phyloP scores from a whole-genome alignment of 2,888 invertebrate genomes.

The Poecilus cupreus region DNA sequence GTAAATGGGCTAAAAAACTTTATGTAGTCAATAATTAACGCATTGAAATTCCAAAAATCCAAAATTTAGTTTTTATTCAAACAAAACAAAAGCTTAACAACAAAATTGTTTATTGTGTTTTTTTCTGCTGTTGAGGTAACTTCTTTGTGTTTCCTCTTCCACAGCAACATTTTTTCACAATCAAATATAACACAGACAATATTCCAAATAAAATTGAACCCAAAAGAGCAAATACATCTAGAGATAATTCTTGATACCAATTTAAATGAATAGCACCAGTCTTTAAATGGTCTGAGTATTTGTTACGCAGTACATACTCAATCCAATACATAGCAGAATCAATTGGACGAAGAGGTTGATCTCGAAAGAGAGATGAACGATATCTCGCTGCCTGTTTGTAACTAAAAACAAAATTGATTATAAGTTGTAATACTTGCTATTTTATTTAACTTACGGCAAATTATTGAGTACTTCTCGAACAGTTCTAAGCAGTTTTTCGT shows the following conservation, averaged over 20 bases:
- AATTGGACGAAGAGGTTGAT: constrained; percentile 35
- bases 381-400: background rate
- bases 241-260: constrained; percentile 15
- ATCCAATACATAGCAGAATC: constrained; percentile 40
- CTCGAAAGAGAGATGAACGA: background rate
- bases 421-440: background rate
- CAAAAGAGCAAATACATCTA: constrained; percentile 7
- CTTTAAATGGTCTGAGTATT: constrained; percentile 35
- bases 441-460: background rate
- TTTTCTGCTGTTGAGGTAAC: background rate
- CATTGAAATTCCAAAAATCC: no score
- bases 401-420: constrained; percentile 10
- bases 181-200: background rate
- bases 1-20: no score
- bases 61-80: background rate
- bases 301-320: constrained; percentile 9
- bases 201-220: background rate
- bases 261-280: constrained; percentile 13
- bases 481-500: background rate
- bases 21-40: background rate
- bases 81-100: background rate
- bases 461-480: constrained; percentile 6
- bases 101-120: background rate
- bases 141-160: background rate
- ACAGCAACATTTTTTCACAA: constrained; percentile 4